These are phyloP conservation scores for Mimachlamys varia DNA, from an alignment of 2,888 invertebrate species.

Conservation along the genomic window DNA sequence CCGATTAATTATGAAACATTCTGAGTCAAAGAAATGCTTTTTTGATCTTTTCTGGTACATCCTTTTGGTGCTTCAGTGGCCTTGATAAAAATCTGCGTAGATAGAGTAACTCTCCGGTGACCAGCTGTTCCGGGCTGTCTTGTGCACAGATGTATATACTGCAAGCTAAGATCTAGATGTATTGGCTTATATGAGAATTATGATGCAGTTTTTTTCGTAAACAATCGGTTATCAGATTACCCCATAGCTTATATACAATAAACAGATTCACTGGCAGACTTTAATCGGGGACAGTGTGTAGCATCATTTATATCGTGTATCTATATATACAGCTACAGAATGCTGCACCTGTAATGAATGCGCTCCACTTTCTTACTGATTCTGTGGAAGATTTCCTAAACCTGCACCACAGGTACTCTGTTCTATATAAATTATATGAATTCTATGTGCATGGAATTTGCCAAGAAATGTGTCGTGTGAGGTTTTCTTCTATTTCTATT, in stretches of 20 bases:
- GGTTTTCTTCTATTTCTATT: neutral
- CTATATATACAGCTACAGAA: neutral
- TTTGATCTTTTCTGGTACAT: conserved; percentile 22
- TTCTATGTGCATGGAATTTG: no score
- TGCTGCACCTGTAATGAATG: neutral
- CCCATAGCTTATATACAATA: neutral
- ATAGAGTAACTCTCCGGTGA: neutral
- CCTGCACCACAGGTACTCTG: neutral
- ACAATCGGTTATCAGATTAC: conserved; percentile 19
- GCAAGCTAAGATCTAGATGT: neutral
- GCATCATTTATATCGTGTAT: neutral
- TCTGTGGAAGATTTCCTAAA: neutral
- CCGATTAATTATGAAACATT: neutral
- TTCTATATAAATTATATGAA: neutral
- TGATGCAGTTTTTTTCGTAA: conserved; percentile 4
- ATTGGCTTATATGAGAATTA: neutral
- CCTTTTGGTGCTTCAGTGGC: conserved; percentile 10
- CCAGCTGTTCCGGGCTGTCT: neutral
- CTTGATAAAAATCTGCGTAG: conserved; percentile 5
- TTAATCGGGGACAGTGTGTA: neutral
- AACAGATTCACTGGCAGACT: neutral
- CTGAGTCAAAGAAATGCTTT: conserved; percentile 2
- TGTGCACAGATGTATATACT: conserved; percentile 4
- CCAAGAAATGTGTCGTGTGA: no score
- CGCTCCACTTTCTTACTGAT: neutral